Percentiles rank a stretch among this genome's conserved stretches.
phyloP scores from a whole-genome alignment of 2,113 vertebrate species.

The Centropristis striata region DNA sequence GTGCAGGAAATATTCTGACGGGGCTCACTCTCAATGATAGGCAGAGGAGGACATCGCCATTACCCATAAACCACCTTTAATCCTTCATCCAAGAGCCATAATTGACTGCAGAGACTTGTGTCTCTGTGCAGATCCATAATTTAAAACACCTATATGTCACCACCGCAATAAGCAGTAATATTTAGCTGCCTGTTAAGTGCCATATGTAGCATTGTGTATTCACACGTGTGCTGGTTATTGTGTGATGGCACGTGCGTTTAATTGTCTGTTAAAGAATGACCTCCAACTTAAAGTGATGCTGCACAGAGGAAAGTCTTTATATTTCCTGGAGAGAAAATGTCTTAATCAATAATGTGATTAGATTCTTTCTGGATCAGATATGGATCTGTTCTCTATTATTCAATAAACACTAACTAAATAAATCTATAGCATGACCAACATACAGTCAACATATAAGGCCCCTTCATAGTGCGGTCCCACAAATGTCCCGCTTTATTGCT shows the following conservation, averaged over 20 bases:
- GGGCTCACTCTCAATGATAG: conserved; percentile 31
- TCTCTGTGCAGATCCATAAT: conserved; percentile 62
- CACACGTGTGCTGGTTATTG: conserved; percentile 17
- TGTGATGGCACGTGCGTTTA: conserved; percentile 15
- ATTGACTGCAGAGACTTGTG: conserved; percentile 63
- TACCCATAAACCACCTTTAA: conserved; percentile 66
- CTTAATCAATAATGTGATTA: not conserved
- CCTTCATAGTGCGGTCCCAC: too few species aligned
- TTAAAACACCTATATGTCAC: conserved; percentile 62
- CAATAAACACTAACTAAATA: too few species aligned
- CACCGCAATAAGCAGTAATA: conserved; percentile 24
- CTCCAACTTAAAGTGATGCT: not conserved
- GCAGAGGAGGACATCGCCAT: conserved; percentile 42
- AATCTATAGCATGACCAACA: too few species aligned
- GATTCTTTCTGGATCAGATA: too few species aligned
- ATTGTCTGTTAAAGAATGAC: conserved; percentile 14
- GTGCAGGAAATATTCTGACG: conserved; percentile 44
- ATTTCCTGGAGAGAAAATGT: not conserved
- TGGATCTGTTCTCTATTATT: too few species aligned
- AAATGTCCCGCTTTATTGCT: too few species aligned
- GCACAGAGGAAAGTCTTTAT: not conserved
- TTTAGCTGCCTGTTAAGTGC: conserved; percentile 49
- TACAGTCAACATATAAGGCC: too few species aligned
- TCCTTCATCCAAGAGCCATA: conserved; percentile 63
- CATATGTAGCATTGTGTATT: conserved; percentile 53